Percentiles rank a stretch among this genome's conserved stretches.
Evolutionary conservation across 2,888 invertebrate genomes (phyloP).

Genomic region (Diarsia brunnea): DNA sequence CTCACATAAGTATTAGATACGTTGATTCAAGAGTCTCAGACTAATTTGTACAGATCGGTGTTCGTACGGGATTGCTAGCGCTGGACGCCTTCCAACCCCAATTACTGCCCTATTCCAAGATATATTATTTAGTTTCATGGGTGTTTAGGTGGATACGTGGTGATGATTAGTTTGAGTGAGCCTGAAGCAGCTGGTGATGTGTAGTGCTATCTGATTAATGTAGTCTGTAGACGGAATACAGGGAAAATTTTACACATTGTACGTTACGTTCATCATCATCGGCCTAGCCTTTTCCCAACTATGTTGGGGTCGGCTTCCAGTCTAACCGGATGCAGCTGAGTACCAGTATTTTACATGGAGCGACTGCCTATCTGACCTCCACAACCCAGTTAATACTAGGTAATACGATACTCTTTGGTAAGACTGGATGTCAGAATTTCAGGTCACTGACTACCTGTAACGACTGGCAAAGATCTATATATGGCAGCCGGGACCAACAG

Average conservation of each 20-base stretch:
- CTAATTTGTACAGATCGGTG: slow-evolving; percentile 51
- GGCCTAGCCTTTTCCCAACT: too few relatives aligned
- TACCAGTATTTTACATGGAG: too few relatives aligned
- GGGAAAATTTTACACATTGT: background rate
- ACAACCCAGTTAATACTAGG: too few relatives aligned
- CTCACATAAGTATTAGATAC: slow-evolving; percentile 17
- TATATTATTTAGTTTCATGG: slow-evolving; percentile 35
- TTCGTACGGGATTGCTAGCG: slow-evolving; percentile 32
- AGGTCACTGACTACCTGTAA: too few relatives aligned
- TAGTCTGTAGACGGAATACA: background rate
- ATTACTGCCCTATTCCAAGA: slow-evolving; percentile 45
- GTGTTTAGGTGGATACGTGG: slow-evolving; percentile 22
- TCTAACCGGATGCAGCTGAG: too few relatives aligned
- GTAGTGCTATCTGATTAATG: background rate
- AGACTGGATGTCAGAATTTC: too few relatives aligned
- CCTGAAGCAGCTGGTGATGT: background rate
- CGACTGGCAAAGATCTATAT: too few relatives aligned
- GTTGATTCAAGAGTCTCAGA: slow-evolving; percentile 27
- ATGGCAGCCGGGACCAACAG: too few relatives aligned
- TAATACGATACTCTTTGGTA: too few relatives aligned
- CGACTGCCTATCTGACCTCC: too few relatives aligned
- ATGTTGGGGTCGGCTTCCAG: too few relatives aligned
- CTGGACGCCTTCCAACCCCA: slow-evolving; percentile 54
- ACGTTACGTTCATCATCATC: too few relatives aligned
- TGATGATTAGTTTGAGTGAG: slow-evolving; percentile 3